Evolutionary conservation across 2,888 invertebrate species (phyloP).

Genomic region (Rhabditoides inermis): DNA sequence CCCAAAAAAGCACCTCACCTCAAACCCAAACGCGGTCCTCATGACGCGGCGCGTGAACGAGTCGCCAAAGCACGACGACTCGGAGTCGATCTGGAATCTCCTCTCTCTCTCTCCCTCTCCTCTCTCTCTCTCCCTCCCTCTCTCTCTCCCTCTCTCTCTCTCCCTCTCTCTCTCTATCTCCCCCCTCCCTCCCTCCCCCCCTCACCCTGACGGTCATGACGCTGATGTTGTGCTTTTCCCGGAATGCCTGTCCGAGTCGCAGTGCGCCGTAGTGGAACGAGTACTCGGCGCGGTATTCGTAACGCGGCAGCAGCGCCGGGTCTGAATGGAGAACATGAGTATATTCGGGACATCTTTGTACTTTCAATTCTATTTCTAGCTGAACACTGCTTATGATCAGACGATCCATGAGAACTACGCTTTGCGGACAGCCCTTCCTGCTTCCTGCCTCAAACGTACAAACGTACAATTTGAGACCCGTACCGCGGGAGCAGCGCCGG

Average conservation of each 20-base stretch:
- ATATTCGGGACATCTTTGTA: neutral
- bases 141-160: neutral
- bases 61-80: constrained; percentile 84
- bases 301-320: constrained; percentile 56
- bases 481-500: no score
- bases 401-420: no score
- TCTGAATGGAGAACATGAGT: constrained; percentile 9
- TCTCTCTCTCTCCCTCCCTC: neutral
- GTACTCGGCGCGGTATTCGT: constrained; percentile 93
- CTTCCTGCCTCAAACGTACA: no score
- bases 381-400: no score
- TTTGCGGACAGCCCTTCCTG: no score
- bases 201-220: constrained; percentile 61
- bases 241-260: constrained; percentile 74
- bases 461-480: no score
- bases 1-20: no score
- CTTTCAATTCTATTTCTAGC: neutral
- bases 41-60: constrained; percentile 78
- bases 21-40: constrained; percentile 87
- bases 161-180: neutral
- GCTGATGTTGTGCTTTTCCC: constrained; percentile 69
- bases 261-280: constrained; percentile 92
- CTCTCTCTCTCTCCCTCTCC: neutral
- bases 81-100: constrained; percentile 65
- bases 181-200: neutral